Conservation (phyloP, 2,797 vertebrate species). For the Coracias cyanogaster region DNA sequence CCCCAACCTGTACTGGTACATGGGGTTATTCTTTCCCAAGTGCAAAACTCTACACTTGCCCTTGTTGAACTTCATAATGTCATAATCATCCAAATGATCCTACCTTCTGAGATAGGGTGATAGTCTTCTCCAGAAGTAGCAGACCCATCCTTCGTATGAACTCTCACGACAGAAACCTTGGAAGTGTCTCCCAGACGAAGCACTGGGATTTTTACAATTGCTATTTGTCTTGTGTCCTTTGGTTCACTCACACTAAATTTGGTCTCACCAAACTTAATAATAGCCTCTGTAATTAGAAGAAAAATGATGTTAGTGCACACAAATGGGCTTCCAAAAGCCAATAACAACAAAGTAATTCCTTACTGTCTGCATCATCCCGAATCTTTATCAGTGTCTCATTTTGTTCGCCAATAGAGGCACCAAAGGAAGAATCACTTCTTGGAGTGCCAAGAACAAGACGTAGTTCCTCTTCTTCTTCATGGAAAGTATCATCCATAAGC, state of each 20-base stretch:
- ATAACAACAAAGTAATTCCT: constrained; percentile 58
- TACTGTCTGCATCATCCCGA: constrained; percentile 90
- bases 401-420: constrained; percentile 87
- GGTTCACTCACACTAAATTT: constrained; percentile 93
- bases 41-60: too few species aligned
- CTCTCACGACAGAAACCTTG: constrained; percentile 90
- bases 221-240: constrained; percentile 82
- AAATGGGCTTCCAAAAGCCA: not conserved
- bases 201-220: constrained; percentile 87
- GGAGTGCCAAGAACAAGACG: constrained; percentile 90
- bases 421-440: constrained; percentile 87
- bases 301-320: not conserved
- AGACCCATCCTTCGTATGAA: constrained; percentile 96
- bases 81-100: not conserved
- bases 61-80: too few species aligned
- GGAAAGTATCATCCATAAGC: constrained; percentile 86
- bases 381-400: constrained; percentile 91
- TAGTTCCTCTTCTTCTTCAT: constrained; percentile 91
- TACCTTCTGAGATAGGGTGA: constrained; percentile 92
- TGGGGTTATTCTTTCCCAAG: too few species aligned
- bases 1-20: too few species aligned
- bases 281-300: constrained; percentile 80
- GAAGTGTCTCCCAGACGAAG: constrained; percentile 90
- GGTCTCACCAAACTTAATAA: constrained; percentile 91
- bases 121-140: constrained; percentile 95